Conservation (phyloP, 2,797 vertebrate species). For the Knipowitschia caucasica region DNA sequence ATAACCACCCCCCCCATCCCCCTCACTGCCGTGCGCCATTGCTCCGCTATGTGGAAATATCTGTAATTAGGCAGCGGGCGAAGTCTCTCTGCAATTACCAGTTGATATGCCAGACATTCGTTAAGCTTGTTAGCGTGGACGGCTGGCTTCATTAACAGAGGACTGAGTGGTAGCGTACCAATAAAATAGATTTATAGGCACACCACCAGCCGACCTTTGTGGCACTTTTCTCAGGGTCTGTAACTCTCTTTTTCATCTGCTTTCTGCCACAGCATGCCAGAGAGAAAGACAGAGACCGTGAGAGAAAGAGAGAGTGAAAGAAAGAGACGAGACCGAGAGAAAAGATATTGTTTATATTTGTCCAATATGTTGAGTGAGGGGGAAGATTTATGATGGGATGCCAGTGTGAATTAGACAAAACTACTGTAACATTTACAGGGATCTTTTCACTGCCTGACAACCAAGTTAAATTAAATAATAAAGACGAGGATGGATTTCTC, state of each 20-base stretch:
- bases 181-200: constrained; percentile 45
- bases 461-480: not conserved
- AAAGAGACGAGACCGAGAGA: not conserved
- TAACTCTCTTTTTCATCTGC: constrained; percentile 18
- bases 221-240: constrained; percentile 2
- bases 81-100: constrained; percentile 58
- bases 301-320: not conserved
- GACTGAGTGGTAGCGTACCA: constrained; percentile 30
- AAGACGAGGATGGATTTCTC: not conserved
- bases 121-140: constrained; percentile 63
- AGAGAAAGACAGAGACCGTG: not conserved
- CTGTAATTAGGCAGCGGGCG: constrained; percentile 63
- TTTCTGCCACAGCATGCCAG: constrained; percentile 7
- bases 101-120: constrained; percentile 56
- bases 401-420: constrained; percentile 7
- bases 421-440: not conserved
- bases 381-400: constrained; percentile 5
- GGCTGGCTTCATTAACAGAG: constrained; percentile 51
- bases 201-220: constrained; percentile 31
- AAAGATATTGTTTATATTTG: constrained; percentile 10
- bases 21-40: constrained; percentile 12
- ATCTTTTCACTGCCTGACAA: constrained; percentile 1
- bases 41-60: constrained; percentile 57
- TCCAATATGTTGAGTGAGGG: not conserved
- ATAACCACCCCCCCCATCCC: constrained; percentile 24